Percentiles rank a stretch among this genome's conserved stretches.
Conservation (phyloP, 1,140 invertebrate species). For the Aphaenogaster ashmeadi region DNA sequence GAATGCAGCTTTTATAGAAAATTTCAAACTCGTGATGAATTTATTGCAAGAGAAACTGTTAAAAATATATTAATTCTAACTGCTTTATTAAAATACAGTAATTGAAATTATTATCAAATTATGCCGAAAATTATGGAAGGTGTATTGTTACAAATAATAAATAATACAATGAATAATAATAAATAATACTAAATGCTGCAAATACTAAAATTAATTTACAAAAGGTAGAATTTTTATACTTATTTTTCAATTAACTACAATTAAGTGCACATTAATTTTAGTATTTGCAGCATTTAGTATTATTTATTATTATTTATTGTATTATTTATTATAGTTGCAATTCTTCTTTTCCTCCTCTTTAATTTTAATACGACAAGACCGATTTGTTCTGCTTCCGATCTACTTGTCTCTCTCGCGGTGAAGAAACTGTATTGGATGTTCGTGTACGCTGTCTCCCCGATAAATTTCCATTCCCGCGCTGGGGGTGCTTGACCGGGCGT, state of each 20-base stretch:
- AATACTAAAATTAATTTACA: background rate
- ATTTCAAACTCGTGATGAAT: background rate
- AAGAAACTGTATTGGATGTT: background rate
- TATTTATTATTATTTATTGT: too few species aligned
- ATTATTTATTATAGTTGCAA: background rate
- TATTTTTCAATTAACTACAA: background rate
- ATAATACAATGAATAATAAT: background rate
- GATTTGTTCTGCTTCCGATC: background rate
- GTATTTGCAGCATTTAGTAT: background rate
- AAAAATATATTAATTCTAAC: slow-evolving; percentile 18
- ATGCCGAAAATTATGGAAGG: background rate
- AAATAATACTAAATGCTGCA: background rate
- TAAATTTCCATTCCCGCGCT: slow-evolving; percentile 36
- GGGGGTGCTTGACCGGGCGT: slow-evolving; percentile 42
- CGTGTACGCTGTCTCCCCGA: background rate
- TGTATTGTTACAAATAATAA: background rate
- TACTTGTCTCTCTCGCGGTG: background rate
- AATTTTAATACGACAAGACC: background rate
- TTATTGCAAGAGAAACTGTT: background rate
- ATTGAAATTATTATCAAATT: slow-evolving; percentile 12
- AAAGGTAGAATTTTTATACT: background rate
- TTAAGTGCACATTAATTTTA: background rate
- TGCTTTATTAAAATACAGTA: background rate
- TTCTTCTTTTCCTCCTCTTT: background rate
- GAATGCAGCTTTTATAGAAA: slow-evolving; percentile 7